Evolutionary conservation across 2,888 invertebrate genomes (phyloP), one percentile per base, ranked within the genome.

Genomic region (Luperina nickerlii): DNA sequence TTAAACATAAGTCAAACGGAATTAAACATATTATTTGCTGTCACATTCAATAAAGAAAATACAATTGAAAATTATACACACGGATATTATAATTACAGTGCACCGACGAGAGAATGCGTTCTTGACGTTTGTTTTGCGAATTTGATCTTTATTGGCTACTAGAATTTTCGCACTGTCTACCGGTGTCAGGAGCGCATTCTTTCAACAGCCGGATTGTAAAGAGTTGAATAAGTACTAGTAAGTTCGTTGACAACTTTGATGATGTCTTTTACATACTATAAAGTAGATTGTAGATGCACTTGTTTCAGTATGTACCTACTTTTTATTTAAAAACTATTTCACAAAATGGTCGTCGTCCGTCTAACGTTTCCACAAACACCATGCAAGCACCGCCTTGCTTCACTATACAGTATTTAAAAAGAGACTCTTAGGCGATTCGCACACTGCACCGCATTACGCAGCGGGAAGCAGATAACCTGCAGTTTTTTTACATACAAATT

Each of bases 1-100:
- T 78, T 82, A 86, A 84, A 88, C 87, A 81, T 76, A 88, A 73
- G 78, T 83, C 71, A 75, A 78, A 82, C 76, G 70, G 74, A 83
- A 86, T 72, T 54, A 78, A 79, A 60, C 66, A 74, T 67, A 74
- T 42, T 20, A 51, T 76, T 69, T 72, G 60, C 63, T 81, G 63
- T 70, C 57, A 85, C 24, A 83, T 72, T 73, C 63, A 73, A 71
- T 79, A 84, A 76, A 63, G 51, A 81, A 78, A 85, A 80, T 78
- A 79, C 42, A n/a, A 86, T 85, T 76, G 78, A 68, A 67, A 71
- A 57, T 79, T 72, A 81, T 54, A 77, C 74, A 71, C 81, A 80
- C 67, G 38, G 82, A 57, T 57, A 76, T n/a, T 48, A 74, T 45
- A 62, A n/a, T 54, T 67, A n/a, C 24, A 57, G 57, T n/a, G 9